Conservation (phyloP, 2,113 vertebrate genomes). For the Bubo blakistoni region DNA sequence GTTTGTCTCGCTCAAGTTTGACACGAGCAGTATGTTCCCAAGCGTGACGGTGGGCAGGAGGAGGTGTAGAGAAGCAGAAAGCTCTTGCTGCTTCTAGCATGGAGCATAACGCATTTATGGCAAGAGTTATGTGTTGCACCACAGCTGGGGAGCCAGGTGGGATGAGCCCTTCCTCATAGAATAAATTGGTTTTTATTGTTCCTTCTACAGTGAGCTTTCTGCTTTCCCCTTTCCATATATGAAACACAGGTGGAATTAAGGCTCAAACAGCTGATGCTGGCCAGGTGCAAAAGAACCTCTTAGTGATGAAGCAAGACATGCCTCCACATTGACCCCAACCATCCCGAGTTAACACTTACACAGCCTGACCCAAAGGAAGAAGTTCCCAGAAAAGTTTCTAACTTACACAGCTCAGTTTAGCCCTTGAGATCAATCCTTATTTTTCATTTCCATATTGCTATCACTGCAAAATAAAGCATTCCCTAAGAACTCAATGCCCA, state of each 20-base stretch:
- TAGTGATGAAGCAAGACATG: background rate
- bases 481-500: background rate
- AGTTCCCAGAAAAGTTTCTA: background rate
- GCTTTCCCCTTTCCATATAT: background rate
- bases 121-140: background rate
- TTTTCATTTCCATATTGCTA: background rate
- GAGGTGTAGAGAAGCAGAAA: background rate
- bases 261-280: background rate
- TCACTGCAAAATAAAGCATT: background rate
- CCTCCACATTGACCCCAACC: background rate
- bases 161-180: background rate
- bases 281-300: background rate
- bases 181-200: background rate
- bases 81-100: background rate
- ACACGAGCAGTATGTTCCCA: accelerated
- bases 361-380: background rate
- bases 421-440: background rate
- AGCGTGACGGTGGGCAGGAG: background rate
- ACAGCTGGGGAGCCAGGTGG: background rate
- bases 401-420: background rate
- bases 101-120: background rate
- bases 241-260: background rate
- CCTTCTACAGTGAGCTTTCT: background rate
- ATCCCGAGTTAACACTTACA: background rate
- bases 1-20: background rate